Conservation (phyloP, 2,888 invertebrate species). For the Mechanitis mazaeus region DNA sequence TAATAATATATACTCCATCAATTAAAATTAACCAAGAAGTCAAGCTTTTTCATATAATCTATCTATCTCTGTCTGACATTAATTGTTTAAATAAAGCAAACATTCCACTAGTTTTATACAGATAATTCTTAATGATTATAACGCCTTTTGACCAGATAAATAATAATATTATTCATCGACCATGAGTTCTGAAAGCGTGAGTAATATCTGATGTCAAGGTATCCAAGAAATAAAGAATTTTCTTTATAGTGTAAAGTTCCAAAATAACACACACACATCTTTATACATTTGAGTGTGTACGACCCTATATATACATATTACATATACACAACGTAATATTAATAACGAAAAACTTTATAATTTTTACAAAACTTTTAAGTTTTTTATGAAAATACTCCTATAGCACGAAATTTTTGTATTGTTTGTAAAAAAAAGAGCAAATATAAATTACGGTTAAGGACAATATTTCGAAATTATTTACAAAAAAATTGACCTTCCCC, state of each 20-base stretch:
- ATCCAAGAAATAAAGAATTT: constrained; percentile 8
- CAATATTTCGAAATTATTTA: constrained; percentile 36
- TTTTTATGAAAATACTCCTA: constrained; percentile 33
- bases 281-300: too few relatives aligned
- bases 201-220: constrained; percentile 59
- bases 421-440: constrained; percentile 35
- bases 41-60: too few relatives aligned
- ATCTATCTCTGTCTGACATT: too few relatives aligned
- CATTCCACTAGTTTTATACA: neutral
- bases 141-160: neutral
- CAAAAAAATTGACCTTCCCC: constrained; percentile 12
- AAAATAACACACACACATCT: too few relatives aligned
- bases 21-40: too few relatives aligned
- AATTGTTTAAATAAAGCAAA: too few relatives aligned
- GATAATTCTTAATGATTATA: neutral
- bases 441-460: constrained; percentile 56
- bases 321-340: neutral
- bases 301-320: neutral
- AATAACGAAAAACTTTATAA: neutral
- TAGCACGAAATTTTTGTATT: constrained; percentile 27
- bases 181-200: constrained; percentile 57
- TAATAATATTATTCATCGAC: constrained; percentile 30
- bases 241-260: neutral
- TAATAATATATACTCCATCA: too few relatives aligned
- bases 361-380: constrained; percentile 30